phyloP scores from a whole-genome alignment of 2,888 invertebrate genomes.

The Orchestes rusci region DNA sequence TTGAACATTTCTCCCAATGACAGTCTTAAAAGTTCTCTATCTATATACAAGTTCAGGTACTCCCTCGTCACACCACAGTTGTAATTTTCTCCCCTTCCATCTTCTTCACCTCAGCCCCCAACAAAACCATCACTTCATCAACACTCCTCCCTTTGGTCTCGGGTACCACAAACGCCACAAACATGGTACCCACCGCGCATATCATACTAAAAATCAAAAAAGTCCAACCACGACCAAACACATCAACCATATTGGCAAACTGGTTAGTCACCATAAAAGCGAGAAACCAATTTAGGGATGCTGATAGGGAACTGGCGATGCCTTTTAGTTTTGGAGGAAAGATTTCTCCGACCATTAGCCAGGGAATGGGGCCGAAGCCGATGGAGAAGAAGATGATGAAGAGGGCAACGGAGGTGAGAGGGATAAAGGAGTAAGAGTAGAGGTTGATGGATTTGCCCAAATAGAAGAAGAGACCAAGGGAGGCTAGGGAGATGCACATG shows the following conservation, averaged over 20 bases:
- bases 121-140: constrained; percentile 50
- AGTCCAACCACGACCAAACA: constrained; percentile 53
- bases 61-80: too few relatives aligned
- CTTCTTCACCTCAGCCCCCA: constrained; percentile 10
- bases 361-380: constrained; percentile 66
- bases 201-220: constrained; percentile 60
- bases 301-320: constrained; percentile 60
- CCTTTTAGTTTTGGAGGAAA: constrained; percentile 57
- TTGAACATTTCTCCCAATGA: too few relatives aligned
- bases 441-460: constrained; percentile 35
- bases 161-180: constrained; percentile 59
- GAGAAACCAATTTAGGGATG: constrained; percentile 61
- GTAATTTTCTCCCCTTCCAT: too few relatives aligned
- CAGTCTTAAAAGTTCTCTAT: too few relatives aligned
- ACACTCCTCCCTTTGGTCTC: constrained; percentile 58
- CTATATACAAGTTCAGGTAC: too few relatives aligned
- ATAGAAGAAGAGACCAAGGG: constrained; percentile 42
- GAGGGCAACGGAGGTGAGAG: constrained; percentile 29
- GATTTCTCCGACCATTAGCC: constrained; percentile 63
- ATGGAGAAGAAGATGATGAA: constrained; percentile 48
- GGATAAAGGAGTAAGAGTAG: constrained; percentile 31
- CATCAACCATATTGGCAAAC: constrained; percentile 53
- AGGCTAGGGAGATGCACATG: constrained; percentile 50
- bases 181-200: constrained; percentile 53
- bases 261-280: constrained; percentile 58